These are phyloP conservation scores for Tachyglossus aculeatus DNA, from an alignment of 2,797 vertebrate species.

Conservation along the genomic window DNA sequence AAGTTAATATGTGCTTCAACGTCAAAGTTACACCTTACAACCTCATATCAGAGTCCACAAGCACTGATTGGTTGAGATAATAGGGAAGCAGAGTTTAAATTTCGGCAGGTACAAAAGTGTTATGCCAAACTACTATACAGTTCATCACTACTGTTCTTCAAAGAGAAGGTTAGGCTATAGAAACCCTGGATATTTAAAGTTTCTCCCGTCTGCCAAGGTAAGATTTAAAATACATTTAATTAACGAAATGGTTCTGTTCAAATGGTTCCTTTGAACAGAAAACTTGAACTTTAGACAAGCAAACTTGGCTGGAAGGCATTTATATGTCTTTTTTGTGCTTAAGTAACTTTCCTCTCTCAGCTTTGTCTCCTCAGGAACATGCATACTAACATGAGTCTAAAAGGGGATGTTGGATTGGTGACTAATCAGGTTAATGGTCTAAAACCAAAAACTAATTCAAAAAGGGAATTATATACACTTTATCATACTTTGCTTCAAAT, in stretches of 20 bases:
- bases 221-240: slow-evolving; percentile 16
- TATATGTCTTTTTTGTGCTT: too few species aligned
- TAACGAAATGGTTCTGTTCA: neutral
- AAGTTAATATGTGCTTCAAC: slow-evolving; percentile 53
- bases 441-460: too few species aligned
- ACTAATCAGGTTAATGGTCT: too few species aligned
- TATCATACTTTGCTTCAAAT: neutral
- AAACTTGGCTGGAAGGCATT: too few species aligned
- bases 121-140: slow-evolving; percentile 34
- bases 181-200: slow-evolving; percentile 49
- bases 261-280: slow-evolving; percentile 5
- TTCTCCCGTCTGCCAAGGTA: slow-evolving; percentile 57
- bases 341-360: too few species aligned
- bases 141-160: slow-evolving; percentile 24
- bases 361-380: too few species aligned
- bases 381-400: too few species aligned
- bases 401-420: too few species aligned
- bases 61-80: slow-evolving; percentile 63
- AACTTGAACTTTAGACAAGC: slow-evolving; percentile 8
- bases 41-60: slow-evolving; percentile 45
- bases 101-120: slow-evolving; percentile 56
- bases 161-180: slow-evolving; percentile 37
- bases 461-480: too few species aligned
- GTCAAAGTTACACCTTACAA: slow-evolving; percentile 29
- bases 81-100: slow-evolving; percentile 64